Conservation (phyloP, 2,113 vertebrate species). For the Ophiodon elongatus region DNA sequence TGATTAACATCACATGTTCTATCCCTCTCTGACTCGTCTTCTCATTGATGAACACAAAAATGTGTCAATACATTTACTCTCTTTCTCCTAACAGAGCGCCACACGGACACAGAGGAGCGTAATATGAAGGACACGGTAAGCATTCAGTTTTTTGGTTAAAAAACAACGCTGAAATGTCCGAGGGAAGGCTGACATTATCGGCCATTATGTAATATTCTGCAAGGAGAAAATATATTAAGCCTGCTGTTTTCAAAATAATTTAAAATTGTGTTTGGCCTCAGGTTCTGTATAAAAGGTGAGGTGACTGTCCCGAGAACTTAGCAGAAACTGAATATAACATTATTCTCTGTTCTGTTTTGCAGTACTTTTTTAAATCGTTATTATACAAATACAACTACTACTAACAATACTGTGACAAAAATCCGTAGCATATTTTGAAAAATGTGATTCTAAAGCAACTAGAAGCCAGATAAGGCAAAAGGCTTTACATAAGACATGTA, state of each 20-base stretch:
- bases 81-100: constrained; percentile 51
- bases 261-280: constrained; percentile 6
- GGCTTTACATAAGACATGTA: background rate
- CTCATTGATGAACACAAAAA: background rate
- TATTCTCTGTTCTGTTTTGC: background rate
- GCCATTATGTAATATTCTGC: constrained; percentile 11
- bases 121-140: constrained; percentile 58
- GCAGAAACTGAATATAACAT: background rate
- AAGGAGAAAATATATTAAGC: background rate
- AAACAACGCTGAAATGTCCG: constrained; percentile 16
- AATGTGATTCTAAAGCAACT: background rate
- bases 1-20: background rate
- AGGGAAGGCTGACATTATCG: background rate
- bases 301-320: background rate
- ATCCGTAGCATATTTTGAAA: background rate
- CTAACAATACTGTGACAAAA: background rate
- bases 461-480: background rate
- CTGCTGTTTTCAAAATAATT: background rate
- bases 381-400: background rate
- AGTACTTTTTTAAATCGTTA: background rate
- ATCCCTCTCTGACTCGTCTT: background rate
- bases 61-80: background rate
- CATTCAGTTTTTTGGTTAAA: background rate
- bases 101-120: background rate
- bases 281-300: background rate